A percentile compares a stretch with the other conserved stretches of the same genome.
Evolutionary conservation across 2,113 vertebrate species (phyloP).

Genomic region (Saguinus imperator): DNA sequence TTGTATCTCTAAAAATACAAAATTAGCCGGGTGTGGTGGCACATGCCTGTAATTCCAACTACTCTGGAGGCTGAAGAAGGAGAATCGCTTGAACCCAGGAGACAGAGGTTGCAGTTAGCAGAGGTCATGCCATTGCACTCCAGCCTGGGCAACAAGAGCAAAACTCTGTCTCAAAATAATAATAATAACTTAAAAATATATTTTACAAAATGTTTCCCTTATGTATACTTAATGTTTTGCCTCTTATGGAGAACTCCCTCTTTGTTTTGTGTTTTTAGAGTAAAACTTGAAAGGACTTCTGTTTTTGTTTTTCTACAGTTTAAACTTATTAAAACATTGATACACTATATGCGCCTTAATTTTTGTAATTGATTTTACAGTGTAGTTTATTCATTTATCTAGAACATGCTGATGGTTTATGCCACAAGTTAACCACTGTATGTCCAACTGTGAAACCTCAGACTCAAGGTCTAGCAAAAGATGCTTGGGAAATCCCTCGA

Average conservation of each 20-base stretch:
- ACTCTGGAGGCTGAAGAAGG: too few species aligned
- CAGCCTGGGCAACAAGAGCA: too few species aligned
- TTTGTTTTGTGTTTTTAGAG: conserved; percentile 28
- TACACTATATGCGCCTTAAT: not conserved
- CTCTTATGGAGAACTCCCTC: not conserved
- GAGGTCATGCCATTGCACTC: too few species aligned
- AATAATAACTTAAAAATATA: too few species aligned
- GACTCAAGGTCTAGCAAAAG: conserved; percentile 97
- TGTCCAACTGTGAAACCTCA: conserved; percentile 99
- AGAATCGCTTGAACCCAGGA: too few species aligned
- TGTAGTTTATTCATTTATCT: conserved; percentile 68
- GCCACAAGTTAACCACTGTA: conserved; percentile 95
- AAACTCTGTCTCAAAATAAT: too few species aligned
- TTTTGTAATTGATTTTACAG: conserved; percentile 44
- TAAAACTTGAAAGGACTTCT: not conserved
- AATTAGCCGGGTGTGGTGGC: too few species aligned
- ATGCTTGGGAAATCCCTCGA: conserved; percentile 98
- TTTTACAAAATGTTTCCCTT: not conserved
- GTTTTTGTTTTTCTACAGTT: not conserved
- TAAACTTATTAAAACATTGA: conserved; percentile 23
- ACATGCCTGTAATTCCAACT: too few species aligned
- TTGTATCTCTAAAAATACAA: too few species aligned
- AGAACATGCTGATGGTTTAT: conserved; percentile 98
- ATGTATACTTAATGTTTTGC: not conserved
- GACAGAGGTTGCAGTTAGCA: too few species aligned